Evolutionary conservation across 2,797 vertebrate genomes (phyloP).

Genomic region (Hypotaenidia okinawae): DNA sequence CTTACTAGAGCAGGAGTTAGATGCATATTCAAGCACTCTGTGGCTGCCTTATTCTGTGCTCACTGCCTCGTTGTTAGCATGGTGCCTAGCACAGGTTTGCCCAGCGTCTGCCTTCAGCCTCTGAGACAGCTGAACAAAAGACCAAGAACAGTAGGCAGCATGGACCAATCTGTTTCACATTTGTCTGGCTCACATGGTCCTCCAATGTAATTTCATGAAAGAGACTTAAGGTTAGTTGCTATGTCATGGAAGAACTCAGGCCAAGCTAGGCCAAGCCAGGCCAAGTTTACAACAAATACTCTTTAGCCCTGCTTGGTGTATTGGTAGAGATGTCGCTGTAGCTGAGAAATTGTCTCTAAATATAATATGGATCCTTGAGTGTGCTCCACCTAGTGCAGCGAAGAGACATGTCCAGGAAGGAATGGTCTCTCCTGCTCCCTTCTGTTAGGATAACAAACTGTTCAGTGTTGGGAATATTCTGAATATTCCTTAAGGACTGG

Average conservation of each 20-base stretch:
- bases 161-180: neutral
- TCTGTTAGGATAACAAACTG: neutral
- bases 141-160: neutral
- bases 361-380: neutral
- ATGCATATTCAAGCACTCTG: neutral
- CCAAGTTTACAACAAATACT: neutral
- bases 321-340: rapidly evolving
- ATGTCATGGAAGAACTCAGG: neutral
- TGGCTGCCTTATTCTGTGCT: neutral
- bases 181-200: neutral
- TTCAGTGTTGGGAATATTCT: neutral
- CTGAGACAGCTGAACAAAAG: neutral
- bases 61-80: neutral
- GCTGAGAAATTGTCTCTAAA: neutral
- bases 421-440: neutral
- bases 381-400: neutral
- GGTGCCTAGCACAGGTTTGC: neutral
- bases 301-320: neutral
- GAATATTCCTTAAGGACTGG: neutral
- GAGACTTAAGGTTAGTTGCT: neutral
- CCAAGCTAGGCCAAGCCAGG: neutral
- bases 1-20: neutral
- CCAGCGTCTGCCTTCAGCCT: neutral
- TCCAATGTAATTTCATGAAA: neutral
- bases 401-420: neutral